Evolutionary conservation across 2,797 vertebrate genomes (phyloP), one percentile per base, ranked within the genome.

Genomic region (Enteromius treurensis): DNA sequence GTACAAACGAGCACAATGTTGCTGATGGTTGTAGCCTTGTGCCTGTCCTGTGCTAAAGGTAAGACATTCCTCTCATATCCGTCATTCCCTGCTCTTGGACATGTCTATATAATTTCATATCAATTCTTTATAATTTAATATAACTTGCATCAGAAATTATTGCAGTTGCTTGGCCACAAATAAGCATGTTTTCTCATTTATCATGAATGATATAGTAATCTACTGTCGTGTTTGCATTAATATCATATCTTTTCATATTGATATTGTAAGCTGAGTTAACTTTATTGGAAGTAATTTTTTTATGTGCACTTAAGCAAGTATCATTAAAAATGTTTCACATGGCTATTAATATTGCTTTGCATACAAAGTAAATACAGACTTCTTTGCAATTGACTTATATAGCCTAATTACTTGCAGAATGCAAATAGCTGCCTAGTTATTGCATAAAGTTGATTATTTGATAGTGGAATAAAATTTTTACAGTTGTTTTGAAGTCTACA

Each of bases 21-120:
- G 45, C 79, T 79, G 68, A 49, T 84, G 42, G 1, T 60, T 21
- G 3, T 84, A 17, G 74, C 77, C 11, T 32, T 84, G 34, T 84
- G 45, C 70, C 34, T 89, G 11, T 47, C 45, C 37, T 19, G 64
- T 78, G 10, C 55, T 15, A 19, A 85, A 88, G 88, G 88, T 89
- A 87, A 88, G 71, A 60, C 11, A 17, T 78, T 77, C 4, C 47
- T 71, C 42, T 79, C 34, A 7, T 29, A 55, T 34, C 3, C 5
- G 8, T 60, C 0, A 47, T 83, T 77, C 23, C n/a, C 58, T 49
- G 9, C 17, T 23, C 17, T 62, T 73, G 17, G 1, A 21, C 8
- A 34, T 40, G 29, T 62, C 4, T 40, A 53, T 17, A n/a, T 68
- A 15, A 68, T 79, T 34, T 23, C 6, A 67, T 51, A 17, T 40